Evolutionary conservation across 2,888 invertebrate genomes (phyloP).

Genomic region (Agrotis exclamationis): DNA sequence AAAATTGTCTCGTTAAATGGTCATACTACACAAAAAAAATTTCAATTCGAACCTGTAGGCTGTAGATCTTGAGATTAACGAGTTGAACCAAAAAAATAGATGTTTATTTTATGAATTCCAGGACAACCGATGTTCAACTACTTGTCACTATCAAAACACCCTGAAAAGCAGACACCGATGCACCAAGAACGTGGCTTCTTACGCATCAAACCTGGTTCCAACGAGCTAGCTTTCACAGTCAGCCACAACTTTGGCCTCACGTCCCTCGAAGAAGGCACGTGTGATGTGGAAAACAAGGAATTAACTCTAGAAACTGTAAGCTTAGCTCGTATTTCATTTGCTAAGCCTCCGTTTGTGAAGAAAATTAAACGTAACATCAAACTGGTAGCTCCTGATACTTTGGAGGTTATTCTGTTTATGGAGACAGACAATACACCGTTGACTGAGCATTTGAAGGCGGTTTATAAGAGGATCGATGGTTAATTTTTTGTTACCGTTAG

Average conservation of each 20-base stretch:
- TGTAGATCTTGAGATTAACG: too few species aligned
- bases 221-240: slow-evolving; percentile 88
- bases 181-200: slow-evolving; percentile 92
- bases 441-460: slow-evolving; percentile 89
- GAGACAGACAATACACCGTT: slow-evolving; percentile 89
- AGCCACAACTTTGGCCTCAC: slow-evolving; percentile 92
- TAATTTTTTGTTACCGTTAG: neutral
- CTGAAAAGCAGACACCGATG: slow-evolving; percentile 90
- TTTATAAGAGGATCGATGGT: slow-evolving; percentile 81
- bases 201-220: slow-evolving; percentile 90
- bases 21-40: too few species aligned
- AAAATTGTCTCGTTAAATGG: too few species aligned
- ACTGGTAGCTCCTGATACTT: slow-evolving; percentile 72
- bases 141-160: slow-evolving; percentile 88
- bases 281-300: slow-evolving; percentile 84
- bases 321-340: slow-evolving; percentile 88
- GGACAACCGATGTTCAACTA: slow-evolving; percentile 93
- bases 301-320: slow-evolving; percentile 85
- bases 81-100: too few species aligned
- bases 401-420: slow-evolving; percentile 89
- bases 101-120: slow-evolving; percentile 49
- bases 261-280: slow-evolving; percentile 91
- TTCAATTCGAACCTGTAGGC: too few species aligned
- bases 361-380: slow-evolving; percentile 84
- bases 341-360: slow-evolving; percentile 89